Evolutionary conservation across 2,888 invertebrate genomes (phyloP).

Genomic region (Neoscelio sp.): DNA sequence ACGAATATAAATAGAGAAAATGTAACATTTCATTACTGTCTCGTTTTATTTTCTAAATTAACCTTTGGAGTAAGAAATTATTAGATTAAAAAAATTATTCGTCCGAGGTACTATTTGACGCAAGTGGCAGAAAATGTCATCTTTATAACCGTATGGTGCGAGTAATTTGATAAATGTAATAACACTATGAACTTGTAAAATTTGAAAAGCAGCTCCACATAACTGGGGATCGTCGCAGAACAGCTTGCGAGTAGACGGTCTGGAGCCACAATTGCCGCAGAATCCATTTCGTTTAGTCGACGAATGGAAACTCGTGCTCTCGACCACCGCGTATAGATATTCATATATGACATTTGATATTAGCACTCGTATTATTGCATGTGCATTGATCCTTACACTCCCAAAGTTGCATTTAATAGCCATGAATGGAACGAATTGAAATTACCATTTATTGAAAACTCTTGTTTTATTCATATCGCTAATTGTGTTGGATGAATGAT

Average conservation of each 20-base stretch:
- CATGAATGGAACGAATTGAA: too few relatives aligned
- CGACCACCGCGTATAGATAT: constrained; percentile 26
- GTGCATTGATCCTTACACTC: constrained; percentile 8
- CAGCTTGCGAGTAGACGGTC: constrained; percentile 57
- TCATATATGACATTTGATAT: constrained; percentile 25
- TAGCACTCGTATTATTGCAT: constrained; percentile 1
- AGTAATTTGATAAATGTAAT: constrained; percentile 17
- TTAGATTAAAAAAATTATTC: not conserved
- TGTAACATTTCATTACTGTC: too few relatives aligned
- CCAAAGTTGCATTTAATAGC: too few relatives aligned
- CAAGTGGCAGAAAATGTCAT: not conserved
- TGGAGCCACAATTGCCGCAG: constrained; percentile 65
- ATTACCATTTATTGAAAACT: too few relatives aligned
- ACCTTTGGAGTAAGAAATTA: too few relatives aligned
- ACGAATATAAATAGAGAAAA: not conserved
- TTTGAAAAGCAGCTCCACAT: constrained; percentile 17
- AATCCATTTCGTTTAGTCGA: constrained; percentile 33
- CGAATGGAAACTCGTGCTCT: constrained; percentile 34
- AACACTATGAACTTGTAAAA: constrained; percentile 23
- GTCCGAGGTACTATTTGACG: not conserved
- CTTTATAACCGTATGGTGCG: constrained; percentile 1
- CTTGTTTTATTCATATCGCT: too few relatives aligned
- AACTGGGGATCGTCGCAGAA: constrained; percentile 49
- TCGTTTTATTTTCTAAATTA: too few relatives aligned
- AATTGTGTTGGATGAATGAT: too few relatives aligned